Evolutionary conservation across 2,888 invertebrate genomes (phyloP).

Genomic region (Steinernema scapterisci): DNA sequence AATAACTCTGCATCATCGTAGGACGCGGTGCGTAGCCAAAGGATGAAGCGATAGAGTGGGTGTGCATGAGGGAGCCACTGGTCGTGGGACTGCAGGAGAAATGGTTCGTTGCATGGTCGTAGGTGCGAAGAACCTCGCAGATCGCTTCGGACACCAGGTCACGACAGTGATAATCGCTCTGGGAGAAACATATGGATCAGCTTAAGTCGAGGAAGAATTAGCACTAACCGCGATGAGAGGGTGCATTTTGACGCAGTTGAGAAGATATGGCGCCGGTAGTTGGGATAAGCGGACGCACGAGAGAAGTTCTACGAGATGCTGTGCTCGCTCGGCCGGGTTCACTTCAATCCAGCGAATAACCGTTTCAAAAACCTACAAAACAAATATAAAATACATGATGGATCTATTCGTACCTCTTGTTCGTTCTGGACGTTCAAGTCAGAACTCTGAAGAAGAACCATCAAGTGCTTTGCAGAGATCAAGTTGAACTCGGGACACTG

Average conservation of each 20-base stretch:
- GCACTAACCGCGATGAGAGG: conserved; percentile 43
- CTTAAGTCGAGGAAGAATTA: conserved; percentile 1
- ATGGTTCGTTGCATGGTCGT: conserved; percentile 34
- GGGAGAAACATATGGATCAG: neutral
- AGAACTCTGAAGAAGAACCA: conserved; percentile 48
- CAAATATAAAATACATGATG: neutral
- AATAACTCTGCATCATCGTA: neutral
- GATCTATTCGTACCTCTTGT: conserved; percentile 47
- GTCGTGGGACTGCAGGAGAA: conserved; percentile 31
- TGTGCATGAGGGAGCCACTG: conserved; percentile 25
- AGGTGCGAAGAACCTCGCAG: conserved; percentile 38
- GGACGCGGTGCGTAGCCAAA: conserved; percentile 47
- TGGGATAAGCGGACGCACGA: conserved; percentile 68
- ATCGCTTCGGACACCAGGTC: conserved; percentile 70
- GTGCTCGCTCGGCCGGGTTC: conserved; percentile 63
- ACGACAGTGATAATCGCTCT: conserved; percentile 65
- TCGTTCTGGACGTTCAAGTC: conserved; percentile 55
- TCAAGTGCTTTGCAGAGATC: conserved; percentile 50
- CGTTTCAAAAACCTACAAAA: conserved; percentile 69
- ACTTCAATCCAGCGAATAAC: conserved; percentile 69
- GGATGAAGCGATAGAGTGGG: conserved; percentile 50
- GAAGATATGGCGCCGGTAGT: conserved; percentile 68
- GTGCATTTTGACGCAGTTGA: conserved; percentile 54
- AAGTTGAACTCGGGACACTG: conserved; percentile 46
- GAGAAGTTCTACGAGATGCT: conserved; percentile 65